Evolutionary conservation across 1,140 invertebrate genomes (phyloP).

Genomic region (Aphelinus atriplicis): DNA sequence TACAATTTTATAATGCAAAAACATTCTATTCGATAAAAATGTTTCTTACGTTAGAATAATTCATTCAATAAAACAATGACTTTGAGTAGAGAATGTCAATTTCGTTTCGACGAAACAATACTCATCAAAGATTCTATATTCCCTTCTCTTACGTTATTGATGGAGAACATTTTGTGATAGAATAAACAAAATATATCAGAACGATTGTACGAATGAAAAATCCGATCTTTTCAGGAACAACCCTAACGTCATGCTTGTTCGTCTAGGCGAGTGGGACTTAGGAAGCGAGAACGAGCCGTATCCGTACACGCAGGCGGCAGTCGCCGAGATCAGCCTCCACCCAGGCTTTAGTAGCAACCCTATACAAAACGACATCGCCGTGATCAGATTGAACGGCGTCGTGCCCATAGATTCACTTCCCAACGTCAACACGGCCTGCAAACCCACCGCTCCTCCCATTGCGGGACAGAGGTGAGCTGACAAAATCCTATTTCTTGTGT

Average conservation of each 20-base stretch:
- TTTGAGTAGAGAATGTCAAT: too few relatives aligned
- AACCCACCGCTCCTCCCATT: constrained; percentile 67
- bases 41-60: too few relatives aligned
- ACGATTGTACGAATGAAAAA: too few relatives aligned
- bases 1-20: too few relatives aligned
- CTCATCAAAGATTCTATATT: too few relatives aligned
- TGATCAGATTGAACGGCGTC: constrained; percentile 69
- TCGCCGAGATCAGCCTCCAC: constrained; percentile 71
- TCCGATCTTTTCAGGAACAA: constrained; percentile 14
- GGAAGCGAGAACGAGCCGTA: constrained; percentile 70
- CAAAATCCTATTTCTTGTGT: too few relatives aligned
- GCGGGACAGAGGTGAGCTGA: constrained; percentile 69
- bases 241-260: constrained; percentile 60
- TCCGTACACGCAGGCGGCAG: constrained; percentile 69
- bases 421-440: constrained; percentile 78
- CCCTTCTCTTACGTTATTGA: too few relatives aligned
- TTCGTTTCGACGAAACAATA: too few relatives aligned
- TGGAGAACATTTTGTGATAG: too few relatives aligned
- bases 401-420: constrained; percentile 70
- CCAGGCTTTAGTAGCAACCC: constrained; percentile 73
- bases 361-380: constrained; percentile 76
- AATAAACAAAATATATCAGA: too few relatives aligned
- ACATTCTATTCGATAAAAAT: too few relatives aligned
- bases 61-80: too few relatives aligned
- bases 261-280: constrained; percentile 77